A percentile compares a stretch with the other conserved stretches of the same genome.
phyloP scores from a whole-genome alignment of 2,797 vertebrate species.

The Pangasius mekongensis region DNA sequence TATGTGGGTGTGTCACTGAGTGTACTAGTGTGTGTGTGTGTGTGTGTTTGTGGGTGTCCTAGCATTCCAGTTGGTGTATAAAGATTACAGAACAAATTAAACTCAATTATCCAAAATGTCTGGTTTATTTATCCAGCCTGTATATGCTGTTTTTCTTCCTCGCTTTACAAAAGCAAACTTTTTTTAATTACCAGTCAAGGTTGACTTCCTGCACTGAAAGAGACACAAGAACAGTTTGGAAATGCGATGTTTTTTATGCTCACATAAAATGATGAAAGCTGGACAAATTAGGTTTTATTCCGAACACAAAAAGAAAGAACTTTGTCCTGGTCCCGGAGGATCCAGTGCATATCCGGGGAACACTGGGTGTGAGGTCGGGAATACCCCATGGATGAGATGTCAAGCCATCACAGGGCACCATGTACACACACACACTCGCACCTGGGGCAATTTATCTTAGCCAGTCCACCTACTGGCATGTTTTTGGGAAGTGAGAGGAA shows the following conservation, averaged over 20 bases:
- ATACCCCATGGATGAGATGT: background rate
- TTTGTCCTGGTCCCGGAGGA: background rate
- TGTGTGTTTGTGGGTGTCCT: conserved; percentile 22
- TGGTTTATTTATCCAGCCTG: conserved; percentile 30
- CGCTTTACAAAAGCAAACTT: background rate
- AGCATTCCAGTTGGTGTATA: conserved; percentile 23
- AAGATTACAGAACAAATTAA: conserved; percentile 48
- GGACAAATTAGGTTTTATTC: background rate
- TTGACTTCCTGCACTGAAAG: conserved; percentile 11
- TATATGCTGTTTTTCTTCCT: background rate
- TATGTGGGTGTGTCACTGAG: background rate
- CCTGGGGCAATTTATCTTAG: background rate
- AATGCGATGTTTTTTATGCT: background rate
- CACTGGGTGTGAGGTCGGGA: background rate
- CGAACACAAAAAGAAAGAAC: background rate
- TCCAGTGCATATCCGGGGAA: background rate
- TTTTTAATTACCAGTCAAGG: conserved; percentile 5
- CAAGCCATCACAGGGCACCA: background rate
- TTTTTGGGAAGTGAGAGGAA: background rate
- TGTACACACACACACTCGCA: background rate
- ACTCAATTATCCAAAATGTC: conserved; percentile 40
- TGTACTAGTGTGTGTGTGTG: background rate
- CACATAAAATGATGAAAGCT: background rate
- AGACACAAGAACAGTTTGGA: background rate
- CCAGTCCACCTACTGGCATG: background rate